phyloP scores from a whole-genome alignment of 2,888 invertebrate genomes.

The Eumacrocentrus americanus region DNA sequence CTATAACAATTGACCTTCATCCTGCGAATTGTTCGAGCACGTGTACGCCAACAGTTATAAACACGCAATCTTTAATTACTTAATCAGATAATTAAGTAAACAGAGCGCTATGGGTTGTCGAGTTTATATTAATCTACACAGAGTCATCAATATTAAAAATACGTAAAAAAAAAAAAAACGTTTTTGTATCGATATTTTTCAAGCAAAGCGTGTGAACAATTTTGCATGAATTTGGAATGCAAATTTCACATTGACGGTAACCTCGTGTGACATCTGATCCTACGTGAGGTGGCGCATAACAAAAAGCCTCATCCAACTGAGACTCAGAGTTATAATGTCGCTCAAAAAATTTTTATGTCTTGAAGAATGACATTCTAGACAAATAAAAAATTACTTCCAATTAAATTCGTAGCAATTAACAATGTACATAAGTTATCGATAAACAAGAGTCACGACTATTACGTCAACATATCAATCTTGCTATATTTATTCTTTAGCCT shows the following conservation, averaged over 20 bases:
- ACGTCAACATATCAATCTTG: too few species aligned
- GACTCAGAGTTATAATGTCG: background rate
- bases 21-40: conserved; percentile 1
- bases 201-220: background rate
- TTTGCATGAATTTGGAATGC: conserved; percentile 43
- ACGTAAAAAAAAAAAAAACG: background rate
- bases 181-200: background rate
- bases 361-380: too few species aligned
- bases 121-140: too few species aligned
- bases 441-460: too few species aligned
- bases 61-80: background rate
- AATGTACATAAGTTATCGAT: too few species aligned
- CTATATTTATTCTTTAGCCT: too few species aligned
- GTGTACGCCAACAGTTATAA: background rate
- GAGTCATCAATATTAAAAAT: too few species aligned
- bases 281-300: conserved; percentile 33
- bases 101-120: background rate
- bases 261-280: conserved; percentile 44
- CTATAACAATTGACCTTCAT: conserved; percentile 3
- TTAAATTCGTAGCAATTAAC: too few species aligned
- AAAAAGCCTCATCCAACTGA: conserved; percentile 4
- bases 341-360: too few species aligned
- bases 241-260: conserved; percentile 47
- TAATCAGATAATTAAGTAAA: background rate
- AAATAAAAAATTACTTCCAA: too few species aligned